Evolutionary conservation across 2,888 invertebrate species (phyloP).

Genomic region (Thyatira batis): DNA sequence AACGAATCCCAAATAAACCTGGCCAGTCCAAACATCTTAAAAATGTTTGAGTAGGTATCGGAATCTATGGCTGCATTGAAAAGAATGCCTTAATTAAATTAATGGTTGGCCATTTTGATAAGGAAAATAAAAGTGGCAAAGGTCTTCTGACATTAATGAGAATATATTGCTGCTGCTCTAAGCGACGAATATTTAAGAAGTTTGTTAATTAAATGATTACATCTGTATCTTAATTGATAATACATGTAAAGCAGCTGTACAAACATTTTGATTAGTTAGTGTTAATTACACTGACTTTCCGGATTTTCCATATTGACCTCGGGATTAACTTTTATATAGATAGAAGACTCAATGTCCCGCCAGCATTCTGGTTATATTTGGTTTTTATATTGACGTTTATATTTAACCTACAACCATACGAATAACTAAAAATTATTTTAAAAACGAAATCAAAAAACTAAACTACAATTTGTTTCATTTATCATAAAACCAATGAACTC

Average conservation of each 20-base stretch:
- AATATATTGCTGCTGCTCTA: conserved; percentile 50
- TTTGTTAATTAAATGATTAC: conserved; percentile 1
- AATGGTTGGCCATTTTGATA: conserved; percentile 69
- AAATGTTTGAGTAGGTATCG: conserved; percentile 63
- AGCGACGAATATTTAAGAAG: not conserved
- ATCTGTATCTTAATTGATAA: not conserved
- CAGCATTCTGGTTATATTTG: too few species aligned
- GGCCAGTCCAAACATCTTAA: conserved; percentile 51
- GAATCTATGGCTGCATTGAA: conserved; percentile 60
- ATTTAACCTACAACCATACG: too few species aligned
- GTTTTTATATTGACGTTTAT: too few species aligned
- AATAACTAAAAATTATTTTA: too few species aligned
- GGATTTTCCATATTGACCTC: not conserved
- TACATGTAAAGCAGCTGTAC: not conserved
- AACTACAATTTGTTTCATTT: too few species aligned
- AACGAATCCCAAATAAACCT: conserved; percentile 45
- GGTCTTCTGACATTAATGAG: conserved; percentile 69
- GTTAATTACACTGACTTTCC: not conserved
- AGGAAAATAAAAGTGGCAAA: conserved; percentile 61
- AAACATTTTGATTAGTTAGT: not conserved
- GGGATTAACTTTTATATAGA: not conserved
- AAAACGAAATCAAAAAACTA: too few species aligned
- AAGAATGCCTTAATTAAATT: conserved; percentile 78
- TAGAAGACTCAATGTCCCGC: too few species aligned
- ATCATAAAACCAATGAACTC: not conserved